Conservation (phyloP, 2,888 invertebrate genomes). For the Asteroscopus sphinx region DNA sequence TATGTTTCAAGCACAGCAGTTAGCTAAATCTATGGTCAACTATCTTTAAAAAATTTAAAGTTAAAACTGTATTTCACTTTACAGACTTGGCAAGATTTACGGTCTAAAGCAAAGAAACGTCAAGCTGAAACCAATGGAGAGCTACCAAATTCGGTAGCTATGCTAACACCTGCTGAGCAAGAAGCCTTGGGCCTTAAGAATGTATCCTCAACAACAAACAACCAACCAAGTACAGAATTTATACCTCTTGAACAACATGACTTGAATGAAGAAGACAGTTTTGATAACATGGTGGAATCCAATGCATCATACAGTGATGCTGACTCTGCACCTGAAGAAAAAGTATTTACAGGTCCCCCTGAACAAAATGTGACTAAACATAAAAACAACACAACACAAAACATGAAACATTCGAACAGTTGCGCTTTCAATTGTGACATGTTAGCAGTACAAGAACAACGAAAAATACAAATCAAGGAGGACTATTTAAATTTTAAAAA, state of each 20-base stretch:
- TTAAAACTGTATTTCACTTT: constrained; percentile 21
- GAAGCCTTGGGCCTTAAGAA: constrained; percentile 76
- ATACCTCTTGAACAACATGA: constrained; percentile 65
- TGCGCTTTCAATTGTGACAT: constrained; percentile 81
- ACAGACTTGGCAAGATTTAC: constrained; percentile 85
- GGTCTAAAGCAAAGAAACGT: constrained; percentile 76
- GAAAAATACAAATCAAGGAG: constrained; percentile 79
- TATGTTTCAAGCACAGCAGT: too few species aligned
- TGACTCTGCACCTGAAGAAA: constrained; percentile 73
- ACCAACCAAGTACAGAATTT: constrained; percentile 72
- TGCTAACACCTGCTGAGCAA: constrained; percentile 73
- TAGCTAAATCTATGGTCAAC: too few species aligned
- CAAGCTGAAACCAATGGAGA: constrained; percentile 68
- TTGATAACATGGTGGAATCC: constrained; percentile 65
- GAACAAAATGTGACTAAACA: constrained; percentile 58
- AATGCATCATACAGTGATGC: constrained; percentile 68
- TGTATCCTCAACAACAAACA: constrained; percentile 64
- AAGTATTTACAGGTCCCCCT: constrained; percentile 65
- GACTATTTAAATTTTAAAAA: constrained; percentile 84
- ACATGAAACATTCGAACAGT: constrained; percentile 65
- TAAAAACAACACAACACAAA: constrained; percentile 58
- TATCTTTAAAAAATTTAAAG: too few species aligned
- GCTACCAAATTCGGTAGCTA: constrained; percentile 64
- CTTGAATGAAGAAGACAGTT: constrained; percentile 62
- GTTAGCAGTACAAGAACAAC: constrained; percentile 76